Evolutionary conservation across 1,140 invertebrate genomes (phyloP).

Genomic region (Macrobrachium nipponense): DNA sequence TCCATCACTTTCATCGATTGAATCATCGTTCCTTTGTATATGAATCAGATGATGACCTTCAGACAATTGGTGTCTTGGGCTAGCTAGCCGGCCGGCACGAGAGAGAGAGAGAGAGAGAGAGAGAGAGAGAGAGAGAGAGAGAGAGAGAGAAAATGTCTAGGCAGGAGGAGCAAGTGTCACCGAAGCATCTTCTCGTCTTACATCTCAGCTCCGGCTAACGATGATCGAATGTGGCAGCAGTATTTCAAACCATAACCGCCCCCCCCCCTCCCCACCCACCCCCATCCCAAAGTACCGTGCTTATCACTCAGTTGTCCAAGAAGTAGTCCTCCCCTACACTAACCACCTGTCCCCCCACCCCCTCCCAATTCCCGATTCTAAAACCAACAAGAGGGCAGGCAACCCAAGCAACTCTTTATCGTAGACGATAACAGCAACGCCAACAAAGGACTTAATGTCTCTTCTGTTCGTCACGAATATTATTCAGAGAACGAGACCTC

Average conservation of each 20-base stretch:
- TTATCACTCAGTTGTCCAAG: background rate
- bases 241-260: background rate
- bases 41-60: too few species aligned
- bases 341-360: background rate
- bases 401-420: background rate
- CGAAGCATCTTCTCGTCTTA: background rate
- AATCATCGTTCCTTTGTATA: too few species aligned
- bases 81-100: too few species aligned
- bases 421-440: background rate
- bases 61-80: too few species aligned
- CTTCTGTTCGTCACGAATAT: too few species aligned
- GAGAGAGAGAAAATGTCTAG: constrained; percentile 7
- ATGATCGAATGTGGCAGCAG: too few species aligned
- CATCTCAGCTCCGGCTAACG: background rate
- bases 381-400: background rate
- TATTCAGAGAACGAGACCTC: too few species aligned
- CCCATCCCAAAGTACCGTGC: background rate
- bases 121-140: constrained; percentile 32
- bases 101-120: constrained; percentile 23
- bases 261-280: background rate
- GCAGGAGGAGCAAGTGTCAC: background rate
- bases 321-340: background rate
- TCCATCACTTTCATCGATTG: too few species aligned
- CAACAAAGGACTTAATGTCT: background rate
- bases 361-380: background rate